Percentiles rank a stretch among this genome's conserved stretches.
Conservation (phyloP, 2,113 vertebrate genomes). For the Zonotrichia leucophrys region DNA sequence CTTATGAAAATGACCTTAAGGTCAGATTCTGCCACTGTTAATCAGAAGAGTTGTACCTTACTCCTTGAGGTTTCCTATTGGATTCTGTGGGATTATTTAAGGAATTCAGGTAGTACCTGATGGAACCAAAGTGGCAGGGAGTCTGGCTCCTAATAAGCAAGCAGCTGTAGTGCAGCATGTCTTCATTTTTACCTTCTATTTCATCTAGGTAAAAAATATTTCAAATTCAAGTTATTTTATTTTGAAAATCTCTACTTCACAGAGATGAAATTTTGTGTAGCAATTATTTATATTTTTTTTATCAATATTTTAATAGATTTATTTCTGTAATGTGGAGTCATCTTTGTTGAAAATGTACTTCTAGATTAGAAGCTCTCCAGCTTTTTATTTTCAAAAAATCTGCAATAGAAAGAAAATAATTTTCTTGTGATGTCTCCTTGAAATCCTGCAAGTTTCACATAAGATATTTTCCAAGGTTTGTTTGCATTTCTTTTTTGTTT, state of each 20-base stretch:
- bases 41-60: conserved; percentile 53
- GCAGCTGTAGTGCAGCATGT: neutral
- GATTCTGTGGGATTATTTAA: conserved; percentile 34
- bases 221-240: neutral
- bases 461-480: neutral
- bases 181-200: neutral
- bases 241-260: neutral
- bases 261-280: neutral
- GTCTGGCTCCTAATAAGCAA: neutral
- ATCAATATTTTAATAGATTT: neutral
- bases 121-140: neutral
- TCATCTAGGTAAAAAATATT: neutral
- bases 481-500: neutral
- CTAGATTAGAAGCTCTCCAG: neutral
- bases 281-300: neutral
- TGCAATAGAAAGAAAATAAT: neutral
- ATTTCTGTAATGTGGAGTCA: neutral
- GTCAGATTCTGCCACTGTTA: conserved; percentile 60
- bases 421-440: neutral
- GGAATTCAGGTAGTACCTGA: conserved; percentile 29
- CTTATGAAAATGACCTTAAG: conserved; percentile 65
- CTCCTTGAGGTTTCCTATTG: neutral
- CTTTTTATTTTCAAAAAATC: neutral
- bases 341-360: neutral
- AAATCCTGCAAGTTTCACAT: neutral